These are phyloP conservation scores for Pygmarrhopalites habei DNA, from an alignment of 1,140 invertebrate species.

Conservation along the genomic window DNA sequence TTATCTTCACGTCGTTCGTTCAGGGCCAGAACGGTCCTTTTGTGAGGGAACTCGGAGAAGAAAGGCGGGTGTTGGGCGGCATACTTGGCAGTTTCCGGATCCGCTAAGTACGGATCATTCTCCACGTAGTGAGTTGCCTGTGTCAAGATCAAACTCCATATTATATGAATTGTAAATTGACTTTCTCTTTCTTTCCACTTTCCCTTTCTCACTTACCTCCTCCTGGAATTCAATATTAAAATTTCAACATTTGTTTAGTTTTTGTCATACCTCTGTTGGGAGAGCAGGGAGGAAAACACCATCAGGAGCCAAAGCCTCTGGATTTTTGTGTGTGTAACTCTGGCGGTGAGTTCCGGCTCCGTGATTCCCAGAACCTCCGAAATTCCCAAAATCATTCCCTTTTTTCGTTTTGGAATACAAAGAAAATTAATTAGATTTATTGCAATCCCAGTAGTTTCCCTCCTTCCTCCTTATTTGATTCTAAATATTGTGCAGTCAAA, in stretches of 20 bases:
- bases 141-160: neutral
- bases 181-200: too few relatives aligned
- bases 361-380: neutral
- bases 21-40: conserved; percentile 34
- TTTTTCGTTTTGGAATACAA: too few relatives aligned
- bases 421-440: too few relatives aligned
- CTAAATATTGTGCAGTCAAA: too few relatives aligned
- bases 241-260: too few relatives aligned
- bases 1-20: conserved; percentile 36
- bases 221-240: too few relatives aligned
- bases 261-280: conserved; percentile 37
- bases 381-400: conserved; percentile 33
- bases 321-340: conserved; percentile 21
- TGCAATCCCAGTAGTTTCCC: too few relatives aligned
- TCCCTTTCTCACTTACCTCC: too few relatives aligned
- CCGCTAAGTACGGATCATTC: conserved; percentile 36
- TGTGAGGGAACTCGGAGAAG: conserved; percentile 38
- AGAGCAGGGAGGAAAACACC: conserved; percentile 35
- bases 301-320: conserved; percentile 34
- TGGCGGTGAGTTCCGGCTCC: neutral
- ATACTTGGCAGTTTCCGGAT: conserved; percentile 36
- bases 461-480: too few relatives aligned
- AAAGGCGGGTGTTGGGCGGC: conserved; percentile 38
- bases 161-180: neutral
- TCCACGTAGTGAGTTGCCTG: conserved; percentile 30